Evolutionary conservation across 1,140 invertebrate genomes (phyloP), one percentile per base, ranked within the genome.

Genomic region (Hyles vespertilio): DNA sequence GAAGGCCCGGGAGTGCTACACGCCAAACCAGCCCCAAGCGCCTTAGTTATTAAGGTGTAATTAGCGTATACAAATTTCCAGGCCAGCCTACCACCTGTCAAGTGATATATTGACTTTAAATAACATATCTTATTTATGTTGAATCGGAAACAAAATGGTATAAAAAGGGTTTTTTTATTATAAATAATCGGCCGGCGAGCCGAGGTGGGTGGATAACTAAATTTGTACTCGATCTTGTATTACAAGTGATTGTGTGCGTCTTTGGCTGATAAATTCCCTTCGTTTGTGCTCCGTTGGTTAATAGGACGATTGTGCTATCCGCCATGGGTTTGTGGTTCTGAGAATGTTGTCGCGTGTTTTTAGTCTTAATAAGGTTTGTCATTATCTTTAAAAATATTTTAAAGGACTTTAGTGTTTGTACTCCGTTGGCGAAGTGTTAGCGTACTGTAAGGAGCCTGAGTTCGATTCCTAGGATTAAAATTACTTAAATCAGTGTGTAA

Each of bases 121-220:
- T 88, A 88, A 88, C 85, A 84, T 87, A 89, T 89, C 86, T 89
- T 87, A 89, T 89, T 89, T 86, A 89, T 86, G 82, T 89, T 81
- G 81, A 83, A 85, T 87, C 80, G 74, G 72, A 85, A 86, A 83
- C 75, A 85, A 88, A 88, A 85, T 77, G 32, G 81, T 80, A 84
- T 70, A 81, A 84, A 87, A 87, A 81, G 57, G 56, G 69, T 51
- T 69, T 66, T 70, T 77, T 79, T 84, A 79, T 82, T 81, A 84
- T 84, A 84, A 87, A 84, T 84, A 87, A 87, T 87, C 75, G 75
- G 69, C 56, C 50, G 70, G 57, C 56, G 54, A 46, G 46, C 44
- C 55, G 74, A n/a, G 79, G 84, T 87, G 81, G 84, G 84, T 65
- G 85, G 77, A 84, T 75, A 77, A 84, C 77, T 86, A 76, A 84